phyloP scores from a whole-genome alignment of 2,888 invertebrate genomes.

The Chymomyza fuscimana region DNA sequence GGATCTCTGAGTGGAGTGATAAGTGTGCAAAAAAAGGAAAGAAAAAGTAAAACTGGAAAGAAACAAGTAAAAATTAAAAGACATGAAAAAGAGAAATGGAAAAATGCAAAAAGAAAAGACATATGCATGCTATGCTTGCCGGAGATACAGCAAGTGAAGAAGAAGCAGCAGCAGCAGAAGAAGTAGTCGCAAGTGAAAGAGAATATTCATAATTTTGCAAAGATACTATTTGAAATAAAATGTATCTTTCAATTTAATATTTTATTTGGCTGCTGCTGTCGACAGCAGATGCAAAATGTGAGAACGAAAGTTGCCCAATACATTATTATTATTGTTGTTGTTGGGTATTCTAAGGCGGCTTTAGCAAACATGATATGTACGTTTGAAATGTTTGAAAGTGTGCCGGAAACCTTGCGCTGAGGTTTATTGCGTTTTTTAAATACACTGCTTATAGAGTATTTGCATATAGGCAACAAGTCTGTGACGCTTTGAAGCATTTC shows the following conservation, averaged over 20 bases:
- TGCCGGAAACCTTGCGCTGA: conserved; percentile 30
- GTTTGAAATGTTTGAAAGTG: conserved; percentile 26
- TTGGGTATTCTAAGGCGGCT: conserved; percentile 1
- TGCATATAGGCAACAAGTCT: too few species aligned
- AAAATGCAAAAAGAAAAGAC: conserved; percentile 31
- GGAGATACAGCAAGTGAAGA: not conserved
- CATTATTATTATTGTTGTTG: not conserved
- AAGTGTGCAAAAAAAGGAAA: not conserved
- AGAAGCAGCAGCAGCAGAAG: not conserved
- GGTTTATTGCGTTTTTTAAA: not conserved
- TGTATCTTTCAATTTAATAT: conserved; percentile 59
- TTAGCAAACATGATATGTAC: conserved; percentile 22
- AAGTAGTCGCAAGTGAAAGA: conserved; percentile 2
- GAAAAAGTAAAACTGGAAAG: conserved; percentile 1
- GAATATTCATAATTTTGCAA: conserved; percentile 1
- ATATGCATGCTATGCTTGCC: conserved; percentile 18
- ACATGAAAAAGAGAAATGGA: not conserved
- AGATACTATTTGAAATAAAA: conserved; percentile 32
- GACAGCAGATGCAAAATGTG: not conserved
- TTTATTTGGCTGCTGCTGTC: conserved; percentile 51
- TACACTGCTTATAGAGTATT: not conserved
- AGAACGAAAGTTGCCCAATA: not conserved
- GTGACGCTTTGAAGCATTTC: too few species aligned
- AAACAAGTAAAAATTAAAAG: conserved; percentile 8
- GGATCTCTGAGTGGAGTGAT: not conserved